Evolutionary conservation across 2,888 invertebrate genomes (phyloP), one percentile per base, ranked within the genome.

Genomic region (Nephrotoma flavescens): DNA sequence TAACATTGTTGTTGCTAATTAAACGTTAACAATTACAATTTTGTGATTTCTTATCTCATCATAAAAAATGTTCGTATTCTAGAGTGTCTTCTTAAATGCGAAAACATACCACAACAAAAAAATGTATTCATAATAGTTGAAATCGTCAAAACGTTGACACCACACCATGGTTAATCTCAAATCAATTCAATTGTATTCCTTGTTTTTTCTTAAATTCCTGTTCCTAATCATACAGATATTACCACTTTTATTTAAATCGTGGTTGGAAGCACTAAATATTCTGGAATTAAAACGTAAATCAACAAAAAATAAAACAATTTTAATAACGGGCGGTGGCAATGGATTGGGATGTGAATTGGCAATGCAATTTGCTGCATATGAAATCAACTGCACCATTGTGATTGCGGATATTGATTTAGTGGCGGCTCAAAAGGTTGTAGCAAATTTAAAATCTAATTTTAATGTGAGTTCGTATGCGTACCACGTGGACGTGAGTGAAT

Each of bases 261-360:
- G 71, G 31, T 31, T 71, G 7, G 31, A 71, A 7, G 71, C 71
- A 0, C 9, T 71, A 31, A 71, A 71, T 31, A 71, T 71, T 3
- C 9, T 71, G 4, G 0, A 19, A 31, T 2, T 71, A 4, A 31
- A 71, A 31, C 71, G 71, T 71, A 71, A 71, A 31, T 71, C 71
- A 9, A 71, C 31, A 31, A 71, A 71, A 71, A 71, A 71, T 71
- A 6, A 71, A 71, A 71, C 3, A 9, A 6, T 71, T 84, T 84
- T 42, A 42, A 84, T 84, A 7, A 84, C 84, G n/a, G 90, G 90
- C 1, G 89, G 89, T 45, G 90, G 89, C 12, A 88, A 89, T 87
- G 90, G 90, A 15, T 87, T 90, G 6, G 90, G 90, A 2, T 87
- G 89, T 83, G 89, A 88, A 87, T 88, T 90, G 3, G 88, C 89